Evolutionary conservation across 2,113 vertebrate species (phyloP).

Genomic region (Anser brachyrhynchus): DNA sequence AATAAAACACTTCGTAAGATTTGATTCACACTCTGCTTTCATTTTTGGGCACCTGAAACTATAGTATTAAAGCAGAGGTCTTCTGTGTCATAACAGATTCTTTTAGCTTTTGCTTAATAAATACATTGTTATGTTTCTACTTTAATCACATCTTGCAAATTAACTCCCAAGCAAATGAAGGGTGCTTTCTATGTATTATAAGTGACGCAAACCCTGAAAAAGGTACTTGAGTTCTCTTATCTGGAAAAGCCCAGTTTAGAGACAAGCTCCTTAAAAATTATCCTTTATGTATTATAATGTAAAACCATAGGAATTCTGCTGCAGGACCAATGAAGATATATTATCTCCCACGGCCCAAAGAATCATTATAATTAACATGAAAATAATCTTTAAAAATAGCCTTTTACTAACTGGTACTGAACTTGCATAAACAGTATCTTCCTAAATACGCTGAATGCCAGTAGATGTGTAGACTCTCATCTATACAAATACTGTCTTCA

Average conservation of each 20-base stretch:
- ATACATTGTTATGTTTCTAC: not conserved
- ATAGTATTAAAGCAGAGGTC: not conserved
- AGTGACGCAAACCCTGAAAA: not conserved
- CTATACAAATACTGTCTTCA: not conserved
- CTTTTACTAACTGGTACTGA: not conserved
- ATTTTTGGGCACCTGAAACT: not conserved
- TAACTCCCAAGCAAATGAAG: not conserved
- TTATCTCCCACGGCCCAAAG: not conserved
- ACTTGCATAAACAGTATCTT: not conserved
- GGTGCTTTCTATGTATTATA: not conserved
- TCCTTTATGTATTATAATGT: not conserved
- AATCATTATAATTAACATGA: not conserved
- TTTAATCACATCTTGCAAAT: not conserved
- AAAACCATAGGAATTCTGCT: too few species aligned
- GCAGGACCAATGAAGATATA: too few species aligned
- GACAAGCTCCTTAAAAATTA: not conserved
- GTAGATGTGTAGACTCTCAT: not conserved
- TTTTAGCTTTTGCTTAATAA: not conserved
- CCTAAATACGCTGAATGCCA: not conserved
- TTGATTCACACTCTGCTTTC: not conserved
- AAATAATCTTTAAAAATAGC: not conserved
- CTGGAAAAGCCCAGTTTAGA: not conserved
- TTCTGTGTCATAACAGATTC: not conserved
- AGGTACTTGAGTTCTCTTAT: not conserved
- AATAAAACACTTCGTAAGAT: not conserved